These are phyloP conservation scores for Sardinella longiceps DNA, from an alignment of 2,797 vertebrate species.

Conservation along the genomic window DNA sequence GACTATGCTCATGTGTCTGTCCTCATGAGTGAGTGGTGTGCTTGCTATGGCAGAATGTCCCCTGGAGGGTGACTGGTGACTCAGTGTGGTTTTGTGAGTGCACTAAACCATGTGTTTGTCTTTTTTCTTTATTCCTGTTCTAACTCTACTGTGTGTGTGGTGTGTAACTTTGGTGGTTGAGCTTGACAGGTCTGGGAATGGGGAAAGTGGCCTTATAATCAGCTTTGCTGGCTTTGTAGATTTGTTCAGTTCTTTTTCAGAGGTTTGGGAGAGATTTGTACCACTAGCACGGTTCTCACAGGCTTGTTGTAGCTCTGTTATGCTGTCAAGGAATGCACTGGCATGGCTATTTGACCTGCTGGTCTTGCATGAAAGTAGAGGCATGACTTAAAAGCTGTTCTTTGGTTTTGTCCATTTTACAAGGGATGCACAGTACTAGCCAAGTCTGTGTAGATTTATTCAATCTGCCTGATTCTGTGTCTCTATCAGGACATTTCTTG, in stretches of 20 bases:
- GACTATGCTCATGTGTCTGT: slow-evolving; percentile 4
- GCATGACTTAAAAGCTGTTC: not conserved
- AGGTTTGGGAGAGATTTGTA: not conserved
- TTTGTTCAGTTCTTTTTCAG: not conserved
- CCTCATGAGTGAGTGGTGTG: slow-evolving; percentile 16
- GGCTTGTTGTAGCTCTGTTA: slow-evolving; percentile 8
- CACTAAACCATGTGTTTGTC: slow-evolving; percentile 33
- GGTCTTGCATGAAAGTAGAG: not conserved
- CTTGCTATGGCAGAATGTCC: not conserved
- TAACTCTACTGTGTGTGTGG: not conserved
- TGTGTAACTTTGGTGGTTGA: not conserved
- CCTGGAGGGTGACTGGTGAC: not conserved
- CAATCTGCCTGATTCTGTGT: not conserved
- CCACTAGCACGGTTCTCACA: not conserved
- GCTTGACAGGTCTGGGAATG: not conserved
- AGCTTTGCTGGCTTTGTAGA: not conserved
- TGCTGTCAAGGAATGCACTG: slow-evolving; percentile 2
- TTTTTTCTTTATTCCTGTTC: slow-evolving; percentile 29
- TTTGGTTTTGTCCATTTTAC: not conserved
- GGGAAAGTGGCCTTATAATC: not conserved
- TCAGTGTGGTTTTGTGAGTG: slow-evolving; percentile 19
- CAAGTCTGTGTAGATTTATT: not conserved
- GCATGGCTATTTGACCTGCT: not conserved
- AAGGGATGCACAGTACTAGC: not conserved
- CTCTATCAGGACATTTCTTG: not conserved